Conservation (phyloP, 2,797 vertebrate genomes). For the Thunnus albacares region DNA sequence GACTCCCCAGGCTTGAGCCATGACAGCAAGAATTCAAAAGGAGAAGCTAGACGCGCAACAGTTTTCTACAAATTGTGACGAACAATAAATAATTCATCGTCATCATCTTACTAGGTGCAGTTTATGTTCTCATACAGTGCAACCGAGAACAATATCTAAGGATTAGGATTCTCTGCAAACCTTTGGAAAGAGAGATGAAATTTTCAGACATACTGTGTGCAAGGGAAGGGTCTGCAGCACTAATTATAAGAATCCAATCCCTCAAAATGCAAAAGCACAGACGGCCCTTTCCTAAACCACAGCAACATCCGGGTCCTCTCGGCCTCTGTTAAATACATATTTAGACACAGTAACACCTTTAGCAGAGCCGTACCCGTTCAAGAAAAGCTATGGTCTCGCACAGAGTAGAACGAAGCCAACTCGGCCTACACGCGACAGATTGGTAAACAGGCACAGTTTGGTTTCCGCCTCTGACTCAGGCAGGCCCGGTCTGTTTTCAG, state of each 20-base stretch:
- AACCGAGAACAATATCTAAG: not conserved
- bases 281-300: not conserved
- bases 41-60: not conserved
- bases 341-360: slow-evolving; percentile 35
- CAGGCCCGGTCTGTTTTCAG: slow-evolving; percentile 57
- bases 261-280: slow-evolving; percentile 14
- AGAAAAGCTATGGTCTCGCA: slow-evolving; percentile 30
- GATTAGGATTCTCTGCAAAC: slow-evolving; percentile 19
- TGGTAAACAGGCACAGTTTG: slow-evolving; percentile 50
- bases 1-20: not conserved
- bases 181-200: not conserved
- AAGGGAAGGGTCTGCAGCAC: not conserved
- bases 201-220: not conserved
- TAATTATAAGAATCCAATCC: not conserved
- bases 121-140: not conserved
- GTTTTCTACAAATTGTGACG: not conserved
- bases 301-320: slow-evolving; percentile 2
- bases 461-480: slow-evolving; percentile 62
- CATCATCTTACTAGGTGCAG: not conserved
- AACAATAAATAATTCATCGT: slow-evolving; percentile 1
- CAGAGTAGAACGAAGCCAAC: slow-evolving; percentile 38
- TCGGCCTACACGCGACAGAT: slow-evolving; percentile 70
- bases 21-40: not conserved
- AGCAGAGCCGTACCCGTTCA: slow-evolving; percentile 27
- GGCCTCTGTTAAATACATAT: slow-evolving; percentile 10